These are phyloP conservation scores for Himantopus leucocephalus DNA, from an alignment of 2,113 vertebrate genomes.

Conservation along the genomic window DNA sequence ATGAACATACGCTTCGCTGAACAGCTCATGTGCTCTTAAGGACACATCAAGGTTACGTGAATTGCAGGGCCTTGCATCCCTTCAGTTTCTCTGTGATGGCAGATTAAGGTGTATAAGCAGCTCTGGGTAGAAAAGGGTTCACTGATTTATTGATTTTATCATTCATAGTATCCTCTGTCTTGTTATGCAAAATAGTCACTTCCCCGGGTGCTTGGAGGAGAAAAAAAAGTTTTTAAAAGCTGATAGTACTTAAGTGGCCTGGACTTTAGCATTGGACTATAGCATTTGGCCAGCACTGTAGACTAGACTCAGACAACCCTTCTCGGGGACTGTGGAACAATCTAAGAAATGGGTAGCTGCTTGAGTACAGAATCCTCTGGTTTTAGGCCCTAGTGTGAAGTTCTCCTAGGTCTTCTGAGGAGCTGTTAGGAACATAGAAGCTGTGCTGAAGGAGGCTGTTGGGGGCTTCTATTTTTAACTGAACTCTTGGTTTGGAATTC, in stretches of 20 bases:
- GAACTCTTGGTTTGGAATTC: neutral
- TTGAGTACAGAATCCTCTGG: fast-evolving
- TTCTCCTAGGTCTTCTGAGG: neutral
- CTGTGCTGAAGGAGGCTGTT: neutral
- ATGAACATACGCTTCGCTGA: neutral
- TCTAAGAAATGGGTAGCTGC: neutral
- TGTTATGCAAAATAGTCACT: neutral
- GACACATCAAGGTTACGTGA: neutral
- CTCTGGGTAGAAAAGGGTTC: neutral
- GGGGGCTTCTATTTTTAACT: neutral
- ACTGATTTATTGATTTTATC: neutral
- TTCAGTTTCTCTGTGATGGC: neutral
- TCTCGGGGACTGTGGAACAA: neutral
- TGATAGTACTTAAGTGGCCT: neutral
- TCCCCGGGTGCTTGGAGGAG: neutral
- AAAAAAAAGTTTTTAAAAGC: neutral
- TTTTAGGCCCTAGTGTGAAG: neutral
- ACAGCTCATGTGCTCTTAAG: neutral
- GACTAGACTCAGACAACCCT: neutral
- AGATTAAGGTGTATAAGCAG: neutral
- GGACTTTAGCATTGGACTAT: neutral
- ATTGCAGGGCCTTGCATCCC: neutral
- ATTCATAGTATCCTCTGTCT: neutral
- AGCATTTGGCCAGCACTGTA: neutral
- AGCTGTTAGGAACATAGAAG: neutral